Evolutionary conservation across 2,888 invertebrate species (phyloP).

Genomic region (Drosophila bunnanda): DNA sequence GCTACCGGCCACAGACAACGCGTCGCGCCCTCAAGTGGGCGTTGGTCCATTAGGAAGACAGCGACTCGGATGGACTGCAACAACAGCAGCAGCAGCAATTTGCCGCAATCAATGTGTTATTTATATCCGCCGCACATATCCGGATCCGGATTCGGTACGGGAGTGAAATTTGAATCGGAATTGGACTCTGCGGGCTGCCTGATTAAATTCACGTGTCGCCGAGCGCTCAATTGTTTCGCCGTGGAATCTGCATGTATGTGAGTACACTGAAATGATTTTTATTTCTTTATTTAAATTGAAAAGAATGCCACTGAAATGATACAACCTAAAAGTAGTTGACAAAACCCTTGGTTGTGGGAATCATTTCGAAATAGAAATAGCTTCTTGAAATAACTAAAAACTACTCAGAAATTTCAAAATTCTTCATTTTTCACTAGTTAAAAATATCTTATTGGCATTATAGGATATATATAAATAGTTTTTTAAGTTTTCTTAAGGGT

Average conservation of each 20-base stretch:
- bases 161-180: constrained; percentile 1
- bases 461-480: not conserved
- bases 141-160: constrained; percentile 7
- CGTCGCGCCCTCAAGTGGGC: constrained; percentile 41
- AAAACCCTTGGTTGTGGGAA: not conserved
- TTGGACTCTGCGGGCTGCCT: constrained; percentile 58
- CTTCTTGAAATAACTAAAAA: not conserved
- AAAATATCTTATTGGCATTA: no score
- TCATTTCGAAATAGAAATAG: not conserved
- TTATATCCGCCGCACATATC: constrained; percentile 69
- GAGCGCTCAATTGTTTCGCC: constrained; percentile 71
- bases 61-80: constrained; percentile 2
- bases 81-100: constrained; percentile 9
- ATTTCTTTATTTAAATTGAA: not conserved
- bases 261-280: not conserved
- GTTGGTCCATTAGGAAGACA: constrained; percentile 48
- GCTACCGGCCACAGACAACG: constrained; percentile 53
- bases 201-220: constrained; percentile 81
- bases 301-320: not conserved
- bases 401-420: not conserved
- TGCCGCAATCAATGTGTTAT: constrained; percentile 71
- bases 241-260: constrained; percentile 63
- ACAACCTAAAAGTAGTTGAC: no score
- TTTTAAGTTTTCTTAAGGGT: not conserved
- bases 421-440: no score